Base-by-base conservation (phyloP, 2,797 vertebrate species). In the Manis pentadactyla region DNA sequence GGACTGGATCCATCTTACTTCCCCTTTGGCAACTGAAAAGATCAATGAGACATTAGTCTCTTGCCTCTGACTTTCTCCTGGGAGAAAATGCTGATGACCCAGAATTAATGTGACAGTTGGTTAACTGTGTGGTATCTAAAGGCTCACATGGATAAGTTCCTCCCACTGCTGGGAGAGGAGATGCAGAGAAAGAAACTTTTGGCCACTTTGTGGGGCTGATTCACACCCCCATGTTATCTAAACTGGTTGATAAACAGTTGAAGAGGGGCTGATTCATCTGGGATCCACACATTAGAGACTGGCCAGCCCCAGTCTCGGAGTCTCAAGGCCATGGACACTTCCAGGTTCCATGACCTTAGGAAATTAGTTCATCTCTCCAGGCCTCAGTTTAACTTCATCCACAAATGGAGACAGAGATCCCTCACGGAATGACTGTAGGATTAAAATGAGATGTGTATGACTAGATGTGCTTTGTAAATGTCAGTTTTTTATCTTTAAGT, bases 31-130 rank as follows among this genome's bases (percentile, higher is more conserved):
- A 77, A 94, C 1, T 83, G 89, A 68, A 93, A 97, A 93, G 94
- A 95, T 90, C 97, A 90, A 88, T 61, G 90, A 96, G 73, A 94
- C 74, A 96, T 98, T 61, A 82, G 71, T 97, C 96, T 98, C 86
- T 75, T 42, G 83, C 79, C 75, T 86, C 90, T 64, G 61, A 92
- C 87, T 91, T 85, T 90, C 77, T 97, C 94, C 92, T 88, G 42
- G 63, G 94, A 91, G 66, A 71, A 69, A 92, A 75, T 27, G 90
- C 90, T 69, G 90, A 95, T 68, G 88, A 82, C n/a, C 85, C 87
- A 96, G 97, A 97, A 97, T 97, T 83, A 96, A 98, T 74, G 94
- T 46, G 46, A 46, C 84, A 53, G 5, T 85, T 96, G 91, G 97
- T 97, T 94, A 93, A 96, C 57, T 42, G 31, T 12, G 9, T 55